These are phyloP conservation scores for Etheostoma cragini DNA, from an alignment of 2,113 vertebrate species.

Conservation along the genomic window DNA sequence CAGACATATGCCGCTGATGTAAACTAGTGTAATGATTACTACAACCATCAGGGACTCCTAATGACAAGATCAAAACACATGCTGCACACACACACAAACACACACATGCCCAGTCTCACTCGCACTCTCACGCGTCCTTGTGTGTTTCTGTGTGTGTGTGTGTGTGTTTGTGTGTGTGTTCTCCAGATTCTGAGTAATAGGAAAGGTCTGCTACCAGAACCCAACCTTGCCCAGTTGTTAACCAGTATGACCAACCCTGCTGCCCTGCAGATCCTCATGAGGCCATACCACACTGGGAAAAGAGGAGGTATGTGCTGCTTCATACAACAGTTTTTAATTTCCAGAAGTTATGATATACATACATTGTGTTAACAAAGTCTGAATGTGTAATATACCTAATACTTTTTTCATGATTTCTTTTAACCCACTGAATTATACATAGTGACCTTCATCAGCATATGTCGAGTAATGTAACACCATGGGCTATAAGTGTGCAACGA, in stretches of 20 bases:
- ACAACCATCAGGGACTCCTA: conserved; percentile 40
- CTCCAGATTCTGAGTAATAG: conserved; percentile 91
- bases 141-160: conserved; percentile 30
- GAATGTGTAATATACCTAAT: background rate
- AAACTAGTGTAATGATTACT: conserved; percentile 73
- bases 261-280: conserved; percentile 93
- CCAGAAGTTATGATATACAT: background rate
- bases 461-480: background rate
- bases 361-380: background rate
- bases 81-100: conserved; percentile 17
- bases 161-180: conserved; percentile 48
- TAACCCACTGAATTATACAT: background rate
- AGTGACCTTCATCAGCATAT: background rate
- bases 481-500: background rate
- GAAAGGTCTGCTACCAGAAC: conserved; percentile 95
- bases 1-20: conserved; percentile 70
- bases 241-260: conserved; percentile 96
- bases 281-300: conserved; percentile 90
- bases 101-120: conserved; percentile 6
- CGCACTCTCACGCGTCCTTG: background rate
- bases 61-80: conserved; percentile 58
- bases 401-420: background rate
- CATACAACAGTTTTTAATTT: background rate
- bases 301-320: conserved; percentile 79
- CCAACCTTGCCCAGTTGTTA: conserved; percentile 93